Conservation (phyloP, 2,888 invertebrate species). For the Eupelmus urozonus region DNA sequence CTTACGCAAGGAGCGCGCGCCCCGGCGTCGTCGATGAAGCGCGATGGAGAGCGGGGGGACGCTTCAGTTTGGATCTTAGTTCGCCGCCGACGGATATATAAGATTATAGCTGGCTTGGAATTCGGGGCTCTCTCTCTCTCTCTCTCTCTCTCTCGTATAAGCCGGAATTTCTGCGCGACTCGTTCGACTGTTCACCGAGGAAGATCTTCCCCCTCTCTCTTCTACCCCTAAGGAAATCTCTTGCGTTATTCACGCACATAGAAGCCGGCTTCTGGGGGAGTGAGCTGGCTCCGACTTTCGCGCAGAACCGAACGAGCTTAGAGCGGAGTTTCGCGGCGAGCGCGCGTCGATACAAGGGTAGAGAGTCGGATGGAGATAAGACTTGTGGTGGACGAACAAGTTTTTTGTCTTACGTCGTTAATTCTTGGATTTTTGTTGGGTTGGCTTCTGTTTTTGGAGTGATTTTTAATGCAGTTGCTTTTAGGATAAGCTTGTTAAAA, state of each 20-base stretch:
- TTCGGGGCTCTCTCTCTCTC: no score
- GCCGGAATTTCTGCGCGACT: neutral
- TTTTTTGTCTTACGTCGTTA: no score
- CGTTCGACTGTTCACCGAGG: slow-evolving; percentile 26
- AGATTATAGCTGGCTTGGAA: slow-evolving; percentile 53
- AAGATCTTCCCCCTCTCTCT: no score
- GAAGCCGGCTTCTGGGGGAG: no score
- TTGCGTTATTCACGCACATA: slow-evolving; percentile 25
- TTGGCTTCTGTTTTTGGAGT: no score
- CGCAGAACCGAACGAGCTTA: neutral
- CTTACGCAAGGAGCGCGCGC: slow-evolving; percentile 12
- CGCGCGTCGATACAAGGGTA: slow-evolving; percentile 18
- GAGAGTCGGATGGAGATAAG: neutral
- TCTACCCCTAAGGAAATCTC: slow-evolving; percentile 26
- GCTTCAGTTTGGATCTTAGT: slow-evolving; percentile 57
- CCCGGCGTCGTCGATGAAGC: neutral
- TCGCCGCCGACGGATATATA: slow-evolving; percentile 40
- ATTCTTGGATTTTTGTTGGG: no score
- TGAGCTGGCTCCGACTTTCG: no score
- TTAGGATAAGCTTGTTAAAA: no score
- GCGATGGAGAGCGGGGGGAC: neutral
- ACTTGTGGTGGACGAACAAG: no score
- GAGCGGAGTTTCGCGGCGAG: neutral
- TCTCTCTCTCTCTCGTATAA: neutral
- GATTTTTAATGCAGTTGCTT: no score